Evolutionary conservation across 2,113 vertebrate species (phyloP).

Genomic region (Corythoichthys haematopterus): DNA sequence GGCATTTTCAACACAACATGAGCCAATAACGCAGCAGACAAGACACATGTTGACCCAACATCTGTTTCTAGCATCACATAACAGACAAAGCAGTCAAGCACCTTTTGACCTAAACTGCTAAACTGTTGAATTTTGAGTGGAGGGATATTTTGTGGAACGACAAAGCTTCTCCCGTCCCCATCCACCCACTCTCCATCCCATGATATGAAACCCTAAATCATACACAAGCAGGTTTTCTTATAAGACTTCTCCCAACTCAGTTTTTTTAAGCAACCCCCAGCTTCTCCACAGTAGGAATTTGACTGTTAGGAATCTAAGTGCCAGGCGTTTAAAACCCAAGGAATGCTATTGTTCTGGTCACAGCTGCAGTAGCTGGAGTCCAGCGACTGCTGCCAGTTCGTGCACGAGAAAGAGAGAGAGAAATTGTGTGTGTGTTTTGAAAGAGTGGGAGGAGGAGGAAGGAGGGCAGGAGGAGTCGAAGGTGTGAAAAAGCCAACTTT

Average conservation of each 20-base stretch:
- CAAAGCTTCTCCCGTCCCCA: conserved; percentile 7
- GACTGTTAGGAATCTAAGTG: conserved; percentile 71
- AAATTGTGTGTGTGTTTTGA: background rate
- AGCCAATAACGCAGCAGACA: conserved; percentile 19
- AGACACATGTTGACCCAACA: conserved; percentile 50
- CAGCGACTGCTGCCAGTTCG: conserved; percentile 44
- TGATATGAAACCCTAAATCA: conserved; percentile 52
- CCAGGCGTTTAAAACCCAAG: conserved; percentile 63
- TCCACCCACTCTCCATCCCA: conserved; percentile 25
- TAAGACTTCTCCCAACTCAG: conserved; percentile 40
- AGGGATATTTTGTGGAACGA: conserved; percentile 23
- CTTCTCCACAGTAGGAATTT: conserved; percentile 57
- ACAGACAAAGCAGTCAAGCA: conserved; percentile 34
- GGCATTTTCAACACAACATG: conserved; percentile 30
- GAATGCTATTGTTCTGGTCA: conserved; percentile 71
- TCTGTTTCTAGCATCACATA: conserved; percentile 48
- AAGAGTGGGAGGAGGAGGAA: background rate
- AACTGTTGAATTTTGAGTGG: conserved; percentile 33
- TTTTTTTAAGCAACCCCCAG: conserved; percentile 57
- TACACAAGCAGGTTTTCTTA: conserved; percentile 51
- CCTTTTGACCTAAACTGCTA: conserved; percentile 34
- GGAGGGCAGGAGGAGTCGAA: conserved; percentile 45
- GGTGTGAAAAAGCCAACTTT: conserved; percentile 64
- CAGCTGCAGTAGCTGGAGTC: conserved; percentile 60
- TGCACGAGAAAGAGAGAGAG: conserved; percentile 18